Evolutionary conservation across 2,888 invertebrate species (phyloP).

Genomic region (Aspidiotus destructor): DNA sequence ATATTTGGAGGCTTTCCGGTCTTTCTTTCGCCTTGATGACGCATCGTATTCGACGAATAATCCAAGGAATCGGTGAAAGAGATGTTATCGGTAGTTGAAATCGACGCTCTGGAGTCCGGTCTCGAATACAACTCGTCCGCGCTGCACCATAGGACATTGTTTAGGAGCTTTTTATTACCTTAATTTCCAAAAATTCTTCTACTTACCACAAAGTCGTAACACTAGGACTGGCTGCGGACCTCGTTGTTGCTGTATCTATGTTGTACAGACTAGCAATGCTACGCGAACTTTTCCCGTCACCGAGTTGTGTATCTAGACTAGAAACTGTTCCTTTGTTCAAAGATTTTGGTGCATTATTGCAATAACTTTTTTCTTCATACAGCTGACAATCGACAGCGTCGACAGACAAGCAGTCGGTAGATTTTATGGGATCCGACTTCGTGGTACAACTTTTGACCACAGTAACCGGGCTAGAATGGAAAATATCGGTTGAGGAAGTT

Average conservation of each 20-base stretch:
- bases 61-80: conserved; percentile 26
- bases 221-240: background rate
- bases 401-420: background rate
- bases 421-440: conserved; percentile 6
- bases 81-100: conserved; percentile 28
- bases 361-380: conserved; percentile 6
- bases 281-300: conserved; percentile 15
- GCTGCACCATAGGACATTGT: conserved; percentile 14
- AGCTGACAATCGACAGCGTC: background rate
- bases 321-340: conserved; percentile 16
- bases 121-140: conserved; percentile 26
- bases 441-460: conserved; percentile 6
- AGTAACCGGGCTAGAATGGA: conserved; percentile 10
- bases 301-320: conserved; percentile 17
- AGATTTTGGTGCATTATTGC: background rate
- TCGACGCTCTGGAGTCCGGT: conserved; percentile 28
- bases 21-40: conserved; percentile 33
- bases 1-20: conserved; percentile 65
- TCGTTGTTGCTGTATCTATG: conserved; percentile 14
- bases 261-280: conserved; percentile 23
- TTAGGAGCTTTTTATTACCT: background rate
- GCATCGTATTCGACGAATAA: conserved; percentile 23
- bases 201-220: background rate
- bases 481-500: background rate
- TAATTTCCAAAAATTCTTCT: background rate